Percentiles rank a stretch among this genome's conserved stretches.
phyloP scores from a whole-genome alignment of 2,113 vertebrate genomes.

The Cochlearius cochlearius region DNA sequence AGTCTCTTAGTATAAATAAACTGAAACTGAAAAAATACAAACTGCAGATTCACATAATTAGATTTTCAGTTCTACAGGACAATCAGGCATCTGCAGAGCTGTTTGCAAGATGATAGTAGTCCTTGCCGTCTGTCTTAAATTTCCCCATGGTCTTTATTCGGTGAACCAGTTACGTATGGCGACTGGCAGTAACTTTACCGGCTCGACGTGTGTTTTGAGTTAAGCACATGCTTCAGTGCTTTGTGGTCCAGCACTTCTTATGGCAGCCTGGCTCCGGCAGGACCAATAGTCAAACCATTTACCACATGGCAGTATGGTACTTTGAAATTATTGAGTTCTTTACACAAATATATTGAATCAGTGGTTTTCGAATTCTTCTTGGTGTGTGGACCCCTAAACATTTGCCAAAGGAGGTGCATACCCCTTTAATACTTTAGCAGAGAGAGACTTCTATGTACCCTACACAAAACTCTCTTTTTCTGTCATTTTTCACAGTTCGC shows the following conservation, averaged over 20 bases:
- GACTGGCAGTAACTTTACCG: background rate
- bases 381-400: background rate
- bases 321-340: background rate
- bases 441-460: background rate
- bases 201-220: background rate
- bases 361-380: background rate
- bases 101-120: background rate
- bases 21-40: background rate
- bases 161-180: background rate
- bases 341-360: background rate
- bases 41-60: background rate
- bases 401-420: background rate
- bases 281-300: background rate
- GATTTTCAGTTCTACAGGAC: background rate
- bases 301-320: background rate
- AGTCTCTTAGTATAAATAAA: background rate
- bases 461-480: background rate
- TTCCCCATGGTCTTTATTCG: background rate
- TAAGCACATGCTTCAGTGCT: background rate
- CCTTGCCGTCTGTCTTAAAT: background rate
- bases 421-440: background rate
- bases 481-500: background rate
- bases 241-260: background rate
- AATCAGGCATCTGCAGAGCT: constrained; percentile 3
- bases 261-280: background rate